Evolutionary conservation across 2,888 invertebrate genomes (phyloP), one percentile per base, ranked within the genome.

Genomic region (Reticulitermes lucifugus): DNA sequence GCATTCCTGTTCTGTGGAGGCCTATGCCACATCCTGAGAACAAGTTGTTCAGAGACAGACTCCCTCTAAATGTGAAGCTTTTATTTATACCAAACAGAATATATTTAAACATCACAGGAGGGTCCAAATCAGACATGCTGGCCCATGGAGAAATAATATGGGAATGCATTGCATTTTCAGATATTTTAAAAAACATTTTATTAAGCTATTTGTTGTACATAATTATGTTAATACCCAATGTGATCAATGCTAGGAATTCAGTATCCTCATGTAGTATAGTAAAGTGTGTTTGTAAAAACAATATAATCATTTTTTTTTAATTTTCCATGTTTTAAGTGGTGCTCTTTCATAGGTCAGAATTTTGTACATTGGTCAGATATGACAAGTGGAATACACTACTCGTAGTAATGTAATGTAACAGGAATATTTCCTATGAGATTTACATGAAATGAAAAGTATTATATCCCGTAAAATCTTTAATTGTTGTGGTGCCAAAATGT

Each of bases 321-420:
- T 80, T 59, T 35, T 80, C 60, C 21, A 59, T 59, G 55, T 80
- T 81, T 81, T 81, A 81, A 81, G 81, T 81, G 81, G 81, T 81
- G 81, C 81, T 81, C 14, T 65, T 81, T 81, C 43, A 43, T 81
- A 81, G 46, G 25, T 81, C n/a, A 81, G 65, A 70, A 81, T 81
- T 81, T 81, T 81, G 81, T 81, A 81, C 65, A 43, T 70, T 65
- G 70, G 43, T 81, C 81, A 81, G 43, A 81, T 70, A 25, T 59
- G 80, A 80, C 59, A 59, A 18, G 41, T 41, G 29, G 3, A 51
- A 59, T 18, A 41, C 35, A 60, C 9, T 10, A 35, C 35, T 35
- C 3, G 35, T 35, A 59, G 35, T 60, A 29, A 59, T 65, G 25
- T 46, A 81, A 81, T 46, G 2, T 41, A 73, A 65, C 55, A 79